A percentile compares a stretch with the other conserved stretches of the same genome.
Conservation (phyloP, 2,797 vertebrate genomes). For the Tapirus indicus region DNA sequence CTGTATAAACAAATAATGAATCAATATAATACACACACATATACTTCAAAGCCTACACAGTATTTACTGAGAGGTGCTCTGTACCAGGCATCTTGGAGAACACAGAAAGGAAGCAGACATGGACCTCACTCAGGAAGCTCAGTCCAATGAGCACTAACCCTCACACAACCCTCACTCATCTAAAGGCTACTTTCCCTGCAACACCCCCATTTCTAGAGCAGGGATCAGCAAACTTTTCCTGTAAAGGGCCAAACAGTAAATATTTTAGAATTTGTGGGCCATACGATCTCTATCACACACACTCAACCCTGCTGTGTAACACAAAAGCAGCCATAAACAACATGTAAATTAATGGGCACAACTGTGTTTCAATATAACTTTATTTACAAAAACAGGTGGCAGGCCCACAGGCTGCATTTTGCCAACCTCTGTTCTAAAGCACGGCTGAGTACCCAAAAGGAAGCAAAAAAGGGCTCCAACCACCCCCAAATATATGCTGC, state of each 20-base stretch:
- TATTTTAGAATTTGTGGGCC: slow-evolving; percentile 33
- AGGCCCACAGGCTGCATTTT: neutral
- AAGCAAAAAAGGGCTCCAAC: slow-evolving; percentile 14
- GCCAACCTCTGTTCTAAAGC: neutral
- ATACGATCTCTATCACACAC: neutral
- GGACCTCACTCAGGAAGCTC: neutral
- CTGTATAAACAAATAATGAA: neutral
- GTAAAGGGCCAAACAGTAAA: neutral
- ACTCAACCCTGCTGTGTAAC: neutral
- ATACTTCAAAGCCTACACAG: neutral
- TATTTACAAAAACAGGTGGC: slow-evolving; percentile 48
- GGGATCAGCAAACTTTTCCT: neutral
- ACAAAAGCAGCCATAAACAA: neutral
- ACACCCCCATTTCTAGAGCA: neutral
- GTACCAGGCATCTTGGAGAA: neutral
- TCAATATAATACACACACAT: neutral
- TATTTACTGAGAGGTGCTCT: neutral
- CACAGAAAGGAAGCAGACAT: neutral
- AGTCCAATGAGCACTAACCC: neutral
- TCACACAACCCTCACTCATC: neutral
- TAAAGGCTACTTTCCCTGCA: neutral
- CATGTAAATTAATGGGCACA: neutral
- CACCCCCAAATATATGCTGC: neutral
- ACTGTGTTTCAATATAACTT: neutral
- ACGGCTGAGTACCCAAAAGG: neutral